Evolutionary conservation across 2,113 vertebrate species (phyloP).

Genomic region (Eublepharis macularius): DNA sequence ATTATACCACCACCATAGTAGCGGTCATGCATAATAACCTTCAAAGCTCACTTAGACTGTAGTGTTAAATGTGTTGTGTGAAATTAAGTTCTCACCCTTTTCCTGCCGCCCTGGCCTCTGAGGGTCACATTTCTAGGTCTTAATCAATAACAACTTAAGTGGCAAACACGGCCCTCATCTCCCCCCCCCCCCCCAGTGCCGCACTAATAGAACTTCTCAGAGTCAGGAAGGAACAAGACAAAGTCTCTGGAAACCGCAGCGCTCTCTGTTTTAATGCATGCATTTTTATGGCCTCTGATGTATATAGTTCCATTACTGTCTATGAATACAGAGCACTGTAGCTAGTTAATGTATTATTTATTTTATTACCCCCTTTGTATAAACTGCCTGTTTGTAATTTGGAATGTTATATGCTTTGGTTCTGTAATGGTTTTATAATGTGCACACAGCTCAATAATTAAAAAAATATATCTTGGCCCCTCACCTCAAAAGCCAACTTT

Average conservation of each 20-base stretch:
- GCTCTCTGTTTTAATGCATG: conserved; percentile 46
- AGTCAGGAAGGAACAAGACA: conserved; percentile 51
- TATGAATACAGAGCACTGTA: conserved; percentile 36
- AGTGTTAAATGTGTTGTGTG: conserved; percentile 44
- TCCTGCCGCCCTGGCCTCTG: conserved; percentile 41
- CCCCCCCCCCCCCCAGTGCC: conserved; percentile 19
- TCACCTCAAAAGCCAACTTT: conserved; percentile 53
- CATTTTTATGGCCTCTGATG: conserved; percentile 63
- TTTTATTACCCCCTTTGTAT: conserved; percentile 71
- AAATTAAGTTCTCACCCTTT: conserved; percentile 62
- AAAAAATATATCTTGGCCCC: conserved; percentile 62
- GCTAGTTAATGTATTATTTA: conserved; percentile 78
- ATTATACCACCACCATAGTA: neutral
- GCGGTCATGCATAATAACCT: conserved; percentile 9
- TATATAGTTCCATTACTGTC: conserved; percentile 57
- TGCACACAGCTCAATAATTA: conserved; percentile 73
- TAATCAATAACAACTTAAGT: conserved; percentile 67
- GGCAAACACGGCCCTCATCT: conserved; percentile 22
- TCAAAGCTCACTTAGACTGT: conserved; percentile 51
- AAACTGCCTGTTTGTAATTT: conserved; percentile 66
- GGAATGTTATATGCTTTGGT: conserved; percentile 63
- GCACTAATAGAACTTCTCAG: conserved; percentile 43
- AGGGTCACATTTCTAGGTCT: conserved; percentile 61
- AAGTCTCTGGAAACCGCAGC: conserved; percentile 33
- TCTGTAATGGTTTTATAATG: conserved; percentile 72